Conservation (phyloP, 2,888 invertebrate species). For the Pedicia rivosa region DNA sequence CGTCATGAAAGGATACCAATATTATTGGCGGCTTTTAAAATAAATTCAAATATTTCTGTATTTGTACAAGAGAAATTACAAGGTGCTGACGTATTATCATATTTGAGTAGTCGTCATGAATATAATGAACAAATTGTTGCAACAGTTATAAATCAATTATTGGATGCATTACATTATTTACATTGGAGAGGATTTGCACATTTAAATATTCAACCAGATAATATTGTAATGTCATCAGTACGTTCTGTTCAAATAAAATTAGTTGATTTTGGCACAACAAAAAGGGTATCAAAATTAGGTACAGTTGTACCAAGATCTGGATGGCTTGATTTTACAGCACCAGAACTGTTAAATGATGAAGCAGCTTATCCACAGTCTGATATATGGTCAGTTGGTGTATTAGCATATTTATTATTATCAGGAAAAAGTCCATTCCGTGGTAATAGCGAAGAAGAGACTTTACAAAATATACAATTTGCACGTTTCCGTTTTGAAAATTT, state of each 20-base stretch:
- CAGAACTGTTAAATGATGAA: constrained; percentile 78
- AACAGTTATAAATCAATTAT: constrained; percentile 66
- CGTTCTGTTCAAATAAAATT: constrained; percentile 76
- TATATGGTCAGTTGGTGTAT: constrained; percentile 88
- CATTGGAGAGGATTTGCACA: constrained; percentile 89
- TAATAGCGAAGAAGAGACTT: constrained; percentile 62
- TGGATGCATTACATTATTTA: constrained; percentile 84
- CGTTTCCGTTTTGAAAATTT: constrained; percentile 87
- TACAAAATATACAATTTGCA: constrained; percentile 82
- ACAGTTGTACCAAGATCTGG: constrained; percentile 45
- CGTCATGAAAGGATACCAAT: constrained; percentile 79
- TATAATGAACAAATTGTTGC: constrained; percentile 89
- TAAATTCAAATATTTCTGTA: constrained; percentile 41
- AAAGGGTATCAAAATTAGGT: constrained; percentile 64
- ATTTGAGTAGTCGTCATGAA: constrained; percentile 72
- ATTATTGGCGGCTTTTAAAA: constrained; percentile 53
- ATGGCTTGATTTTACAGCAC: constrained; percentile 62
- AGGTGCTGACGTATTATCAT: constrained; percentile 82
- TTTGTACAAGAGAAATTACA: constrained; percentile 70
- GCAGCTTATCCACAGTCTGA: constrained; percentile 81
- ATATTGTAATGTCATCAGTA: constrained; percentile 80
- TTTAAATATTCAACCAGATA: constrained; percentile 85
- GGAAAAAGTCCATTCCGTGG: constrained; percentile 87
- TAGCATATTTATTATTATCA: constrained; percentile 82
- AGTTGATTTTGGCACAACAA: constrained; percentile 81